Base-by-base conservation (phyloP, 2,888 invertebrate species). In the Arrhopalites spinosus region DNA sequence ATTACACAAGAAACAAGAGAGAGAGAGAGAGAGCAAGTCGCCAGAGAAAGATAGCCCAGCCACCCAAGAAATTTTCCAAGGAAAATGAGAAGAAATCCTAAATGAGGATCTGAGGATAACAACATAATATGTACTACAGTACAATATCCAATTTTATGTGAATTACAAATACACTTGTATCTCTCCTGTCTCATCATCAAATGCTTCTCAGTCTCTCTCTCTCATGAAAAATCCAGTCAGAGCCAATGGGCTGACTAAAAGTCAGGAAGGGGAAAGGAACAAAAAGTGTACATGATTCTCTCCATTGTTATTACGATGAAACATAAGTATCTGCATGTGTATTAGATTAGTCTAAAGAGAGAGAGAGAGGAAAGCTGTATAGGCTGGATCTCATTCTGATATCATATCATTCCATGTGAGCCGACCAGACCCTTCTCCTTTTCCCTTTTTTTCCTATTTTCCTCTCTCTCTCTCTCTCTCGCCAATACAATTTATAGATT, bases 231-330 rank as follows among this genome's bases (percentile, higher is more conserved):
- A n/a, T n/a, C n/a, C n/a, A n/a, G n/a, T n/a, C n/a, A n/a, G n/a
- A n/a, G n/a, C n/a, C n/a, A n/a, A n/a, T n/a, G 8, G 59, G 59
- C 17, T 11, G 25, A 59, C 20, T 11, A 23, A 59, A 59, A 23
- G 59, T 20, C 59, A 23, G 25, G 20, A n/a, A 20, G 59, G 11
- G 59, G 59, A 59, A 20, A 8, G 20, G 23, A 59, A 59, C 13
- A 45, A 36, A 66, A 66, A 64, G 47, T 53, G 64, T 43, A 73
- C 64, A 50, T 56, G 68, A 70, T 76, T 69, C 72, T 66, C 53
- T 76, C 73, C 59, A 68, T 73, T 77, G 77, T 77, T 77, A 77
- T 77, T 74, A 77, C 74, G 74, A 77, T 74, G 70, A 71, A 71
- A 77, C 77, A 77, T 66, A 77, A 74, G 77, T 71, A 74, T 50